Evolutionary conservation across 2,888 invertebrate species (phyloP).

Genomic region (Noctua fimbriata): DNA sequence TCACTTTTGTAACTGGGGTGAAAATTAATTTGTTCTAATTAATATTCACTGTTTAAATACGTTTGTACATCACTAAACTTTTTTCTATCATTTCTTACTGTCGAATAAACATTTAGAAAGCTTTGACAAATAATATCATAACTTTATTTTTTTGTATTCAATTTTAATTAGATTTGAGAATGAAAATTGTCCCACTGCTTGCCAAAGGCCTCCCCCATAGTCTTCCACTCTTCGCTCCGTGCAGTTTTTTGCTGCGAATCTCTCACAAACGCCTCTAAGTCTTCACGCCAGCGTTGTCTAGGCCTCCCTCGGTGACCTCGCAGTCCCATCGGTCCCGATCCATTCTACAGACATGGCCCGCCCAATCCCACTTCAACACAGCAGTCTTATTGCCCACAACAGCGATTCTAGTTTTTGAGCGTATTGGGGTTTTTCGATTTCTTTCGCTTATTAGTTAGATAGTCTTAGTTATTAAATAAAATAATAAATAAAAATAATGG

Average conservation of each 20-base stretch:
- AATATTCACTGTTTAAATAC: slow-evolving; percentile 4
- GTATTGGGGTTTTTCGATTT: too few relatives aligned
- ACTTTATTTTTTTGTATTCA: background rate
- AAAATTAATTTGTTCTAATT: slow-evolving; percentile 12
- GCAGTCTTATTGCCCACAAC: too few relatives aligned
- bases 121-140: background rate
- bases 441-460: too few relatives aligned
- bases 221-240: background rate
- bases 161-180: background rate
- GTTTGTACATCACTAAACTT: background rate
- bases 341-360: background rate
- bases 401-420: too few relatives aligned
- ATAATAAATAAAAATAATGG: too few relatives aligned
- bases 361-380: background rate
- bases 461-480: too few relatives aligned
- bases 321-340: too few relatives aligned
- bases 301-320: background rate
- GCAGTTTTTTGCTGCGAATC: background rate
- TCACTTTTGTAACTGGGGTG: background rate
- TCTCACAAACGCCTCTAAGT: background rate
- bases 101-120: slow-evolving; percentile 20
- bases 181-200: background rate
- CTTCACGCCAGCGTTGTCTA: background rate
- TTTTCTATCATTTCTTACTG: background rate
- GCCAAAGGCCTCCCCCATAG: background rate